Evolutionary conservation across 2,888 invertebrate species (phyloP).

Genomic region (Phaedon cochleariae): DNA sequence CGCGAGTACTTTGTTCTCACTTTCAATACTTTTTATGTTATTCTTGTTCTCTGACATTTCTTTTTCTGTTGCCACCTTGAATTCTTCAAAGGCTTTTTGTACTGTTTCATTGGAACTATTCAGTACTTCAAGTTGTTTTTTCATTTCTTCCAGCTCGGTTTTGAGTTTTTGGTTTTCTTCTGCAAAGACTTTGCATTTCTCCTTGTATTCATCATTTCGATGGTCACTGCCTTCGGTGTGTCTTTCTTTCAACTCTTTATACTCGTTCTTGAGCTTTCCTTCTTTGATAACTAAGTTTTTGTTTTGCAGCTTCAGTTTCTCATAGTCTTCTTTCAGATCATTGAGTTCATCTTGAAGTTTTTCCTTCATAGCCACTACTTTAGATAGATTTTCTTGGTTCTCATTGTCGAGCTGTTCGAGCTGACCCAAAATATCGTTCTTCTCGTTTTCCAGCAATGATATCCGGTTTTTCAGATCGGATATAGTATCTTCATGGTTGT

Average conservation of each 20-base stretch:
- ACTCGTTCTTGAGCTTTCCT: conserved; percentile 23
- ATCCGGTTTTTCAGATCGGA: conserved; percentile 52
- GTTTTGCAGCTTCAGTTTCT: conserved; percentile 18
- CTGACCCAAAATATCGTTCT: conserved; percentile 29
- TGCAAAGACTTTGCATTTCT: conserved; percentile 34
- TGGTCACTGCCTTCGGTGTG: conserved; percentile 53
- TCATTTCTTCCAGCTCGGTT: conserved; percentile 50
- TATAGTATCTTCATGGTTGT: conserved; percentile 38
- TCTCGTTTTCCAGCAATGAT: conserved; percentile 54
- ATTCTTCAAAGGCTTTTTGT: conserved; percentile 47
- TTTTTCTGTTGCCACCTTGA: conserved; percentile 51
- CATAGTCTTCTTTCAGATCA: conserved; percentile 18
- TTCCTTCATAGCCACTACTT: conserved; percentile 56
- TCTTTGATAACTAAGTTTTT: conserved; percentile 17
- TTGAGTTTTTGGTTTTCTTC: conserved; percentile 42
- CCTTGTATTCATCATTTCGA: conserved; percentile 22
- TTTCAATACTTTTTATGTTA: conserved; percentile 43
- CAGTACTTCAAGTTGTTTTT: conserved; percentile 50
- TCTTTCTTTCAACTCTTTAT: conserved; percentile 57
- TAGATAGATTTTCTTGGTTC: conserved; percentile 57
- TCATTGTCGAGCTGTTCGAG: conserved; percentile 57
- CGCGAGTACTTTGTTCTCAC: conserved; percentile 54
- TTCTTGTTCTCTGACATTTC: conserved; percentile 51
- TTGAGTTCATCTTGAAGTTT: conserved; percentile 52
- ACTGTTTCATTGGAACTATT: conserved; percentile 44